Conservation (phyloP, 1,140 invertebrate genomes). For the Drosophila paulistorum region DNA sequence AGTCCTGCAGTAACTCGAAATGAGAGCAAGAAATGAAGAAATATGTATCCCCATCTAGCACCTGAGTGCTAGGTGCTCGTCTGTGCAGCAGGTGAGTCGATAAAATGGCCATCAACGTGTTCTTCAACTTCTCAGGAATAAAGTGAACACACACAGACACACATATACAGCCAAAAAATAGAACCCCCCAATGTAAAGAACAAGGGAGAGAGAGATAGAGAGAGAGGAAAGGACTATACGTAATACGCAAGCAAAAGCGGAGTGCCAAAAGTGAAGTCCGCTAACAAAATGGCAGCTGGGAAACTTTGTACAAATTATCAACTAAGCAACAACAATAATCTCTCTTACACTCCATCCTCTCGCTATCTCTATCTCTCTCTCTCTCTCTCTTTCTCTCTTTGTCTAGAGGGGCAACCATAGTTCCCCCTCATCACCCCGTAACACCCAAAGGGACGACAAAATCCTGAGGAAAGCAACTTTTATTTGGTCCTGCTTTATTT, state of each 20-base stretch:
- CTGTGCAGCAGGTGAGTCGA: constrained; percentile 61
- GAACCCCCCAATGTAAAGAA: not conserved
- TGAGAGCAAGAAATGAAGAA: constrained; percentile 40
- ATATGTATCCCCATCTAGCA: constrained; percentile 28
- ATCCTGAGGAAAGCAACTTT: constrained; percentile 46
- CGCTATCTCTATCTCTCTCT: too few species aligned
- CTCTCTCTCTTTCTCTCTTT: too few species aligned
- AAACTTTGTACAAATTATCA: constrained; percentile 75
- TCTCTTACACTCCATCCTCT: not conserved
- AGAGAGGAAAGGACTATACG: constrained; percentile 6
- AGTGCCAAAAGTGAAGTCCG: constrained; percentile 14
- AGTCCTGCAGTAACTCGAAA: constrained; percentile 44
- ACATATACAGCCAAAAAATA: not conserved
- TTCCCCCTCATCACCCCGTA: too few species aligned
- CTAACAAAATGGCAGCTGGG: constrained; percentile 46
- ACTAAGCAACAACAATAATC: constrained; percentile 72
- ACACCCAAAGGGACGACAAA: constrained; percentile 34
- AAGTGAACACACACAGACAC: constrained; percentile 21
- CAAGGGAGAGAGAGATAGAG: too few species aligned
- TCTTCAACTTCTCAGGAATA: constrained; percentile 47
- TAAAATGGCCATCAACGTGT: constrained; percentile 68
- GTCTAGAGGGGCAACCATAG: too few species aligned
- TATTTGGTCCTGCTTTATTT: constrained; percentile 58
- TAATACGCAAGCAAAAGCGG: constrained; percentile 10
- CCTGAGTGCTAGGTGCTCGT: constrained; percentile 32